Conservation (phyloP, 2,113 vertebrate species). For the Peromyscus californicus region DNA sequence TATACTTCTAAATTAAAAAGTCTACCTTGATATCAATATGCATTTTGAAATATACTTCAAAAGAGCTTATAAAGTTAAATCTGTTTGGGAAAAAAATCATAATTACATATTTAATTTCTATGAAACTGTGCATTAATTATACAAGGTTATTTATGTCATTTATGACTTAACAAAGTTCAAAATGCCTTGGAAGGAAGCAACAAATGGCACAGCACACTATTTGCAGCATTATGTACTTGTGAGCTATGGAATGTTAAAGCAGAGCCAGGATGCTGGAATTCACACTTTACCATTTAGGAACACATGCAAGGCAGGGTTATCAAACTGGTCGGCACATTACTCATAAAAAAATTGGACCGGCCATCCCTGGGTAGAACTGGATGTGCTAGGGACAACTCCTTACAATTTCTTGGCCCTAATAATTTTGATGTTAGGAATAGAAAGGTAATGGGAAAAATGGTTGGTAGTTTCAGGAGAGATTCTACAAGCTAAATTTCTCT, state of each 20-base stretch:
- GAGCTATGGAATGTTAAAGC: background rate
- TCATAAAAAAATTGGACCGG: background rate
- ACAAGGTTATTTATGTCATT: constrained; percentile 40
- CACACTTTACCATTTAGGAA: background rate
- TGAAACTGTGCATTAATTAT: constrained; percentile 51
- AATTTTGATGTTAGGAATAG: background rate
- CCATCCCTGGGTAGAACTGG: background rate
- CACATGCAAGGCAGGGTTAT: background rate
- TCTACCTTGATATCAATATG: background rate
- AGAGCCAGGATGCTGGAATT: background rate
- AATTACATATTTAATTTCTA: constrained; percentile 47
- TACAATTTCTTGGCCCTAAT: background rate
- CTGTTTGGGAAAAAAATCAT: constrained; percentile 50
- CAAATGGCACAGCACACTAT: background rate
- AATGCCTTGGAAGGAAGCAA: constrained; percentile 46
- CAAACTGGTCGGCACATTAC: background rate
- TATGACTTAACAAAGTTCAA: constrained; percentile 49
- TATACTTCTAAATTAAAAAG: constrained; percentile 49
- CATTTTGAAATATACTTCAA: constrained; percentile 55
- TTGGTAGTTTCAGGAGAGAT: background rate
- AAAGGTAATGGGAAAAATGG: background rate
- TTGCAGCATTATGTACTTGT: background rate
- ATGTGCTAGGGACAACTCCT: background rate
- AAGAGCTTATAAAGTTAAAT: constrained; percentile 48
- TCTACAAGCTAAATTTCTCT: background rate